Base-by-base conservation (phyloP, 2,113 vertebrate species). In the Myotis davidii region DNA sequence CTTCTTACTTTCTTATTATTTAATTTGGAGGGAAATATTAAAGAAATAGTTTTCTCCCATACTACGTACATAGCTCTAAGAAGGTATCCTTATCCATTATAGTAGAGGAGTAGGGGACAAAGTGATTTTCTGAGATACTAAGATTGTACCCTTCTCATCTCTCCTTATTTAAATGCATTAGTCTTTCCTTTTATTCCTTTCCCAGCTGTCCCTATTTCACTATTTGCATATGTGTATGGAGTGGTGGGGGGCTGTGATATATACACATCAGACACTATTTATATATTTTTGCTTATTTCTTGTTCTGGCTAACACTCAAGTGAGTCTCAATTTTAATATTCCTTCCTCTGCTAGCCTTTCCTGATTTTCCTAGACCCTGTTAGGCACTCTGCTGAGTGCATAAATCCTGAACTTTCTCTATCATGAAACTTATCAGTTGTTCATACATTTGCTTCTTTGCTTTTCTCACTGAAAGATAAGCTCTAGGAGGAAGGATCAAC, bases 401-500 rank as follows among this genome's bases (percentile, higher is more conserved):
- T 84, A 48, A 72, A 88, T 32, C 0, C 50, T 37, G 29, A 48
- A 70, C 17, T 81, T 67, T 89, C 42, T 32, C 34, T 78, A 27
- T 87, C 7, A 21, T 50, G 65, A 86, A 82, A 54, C 59, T 56
- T 84, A 54, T 2, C 32, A 88, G 20, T 90, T 91, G 34, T 84
- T 95, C 18, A 50, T 34, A 0, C 48, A 48, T n/a, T 88, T 91
- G 48, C 27, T 85, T 65, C 72, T 92, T 92, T 95, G n/a, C 52
- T 88, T 95, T 34, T 67, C 17, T n/a, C 42, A 90, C 34, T 65
- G 32, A 77, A 88, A 76, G 45, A 39, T 67, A 67, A 95, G 13
- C 12, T 90, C 70, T 81, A 81, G 10, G 32, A 95, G 12, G 52
- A 88, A 95, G 48, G 5, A 61, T 52, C 54, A 69, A 83, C 21